These are phyloP conservation scores for Heliornis fulica DNA, from an alignment of 2,113 vertebrate species.

Conservation along the genomic window DNA sequence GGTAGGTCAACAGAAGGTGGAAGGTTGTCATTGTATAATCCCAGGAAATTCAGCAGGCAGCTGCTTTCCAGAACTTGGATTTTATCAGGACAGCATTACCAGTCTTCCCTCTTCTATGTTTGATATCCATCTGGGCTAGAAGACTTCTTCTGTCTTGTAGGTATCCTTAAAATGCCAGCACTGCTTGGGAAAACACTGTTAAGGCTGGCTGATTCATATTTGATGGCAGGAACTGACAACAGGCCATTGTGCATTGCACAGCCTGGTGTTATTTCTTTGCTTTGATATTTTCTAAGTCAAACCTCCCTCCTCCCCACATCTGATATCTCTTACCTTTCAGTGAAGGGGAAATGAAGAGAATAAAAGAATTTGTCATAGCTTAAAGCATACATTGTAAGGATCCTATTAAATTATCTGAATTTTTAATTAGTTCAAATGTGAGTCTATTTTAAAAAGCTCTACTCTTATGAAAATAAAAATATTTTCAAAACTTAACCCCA, in stretches of 20 bases:
- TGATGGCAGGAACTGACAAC: neutral
- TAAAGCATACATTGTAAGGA: neutral
- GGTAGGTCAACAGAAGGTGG: neutral
- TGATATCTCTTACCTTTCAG: neutral
- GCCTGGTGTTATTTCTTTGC: neutral
- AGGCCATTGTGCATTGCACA: neutral
- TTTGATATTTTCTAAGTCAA: neutral
- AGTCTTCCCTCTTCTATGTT: neutral
- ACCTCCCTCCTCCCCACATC: neutral
- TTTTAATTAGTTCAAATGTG: neutral
- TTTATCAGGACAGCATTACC: neutral
- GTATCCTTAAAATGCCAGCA: neutral
- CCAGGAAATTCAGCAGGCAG: neutral
- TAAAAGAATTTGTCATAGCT: neutral
- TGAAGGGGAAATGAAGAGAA: neutral
- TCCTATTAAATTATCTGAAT: neutral
- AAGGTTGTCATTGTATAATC: neutral
- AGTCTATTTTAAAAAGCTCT: neutral
- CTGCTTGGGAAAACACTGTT: neutral
- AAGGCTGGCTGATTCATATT: neutral
- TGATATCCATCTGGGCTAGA: neutral
- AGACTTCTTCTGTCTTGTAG: neutral
- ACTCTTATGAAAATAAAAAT: neutral
- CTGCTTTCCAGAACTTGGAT: neutral
- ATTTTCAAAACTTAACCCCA: neutral